Evolutionary conservation across 2,888 invertebrate genomes (phyloP).

Genomic region (Crossocerus cetratus): DNA sequence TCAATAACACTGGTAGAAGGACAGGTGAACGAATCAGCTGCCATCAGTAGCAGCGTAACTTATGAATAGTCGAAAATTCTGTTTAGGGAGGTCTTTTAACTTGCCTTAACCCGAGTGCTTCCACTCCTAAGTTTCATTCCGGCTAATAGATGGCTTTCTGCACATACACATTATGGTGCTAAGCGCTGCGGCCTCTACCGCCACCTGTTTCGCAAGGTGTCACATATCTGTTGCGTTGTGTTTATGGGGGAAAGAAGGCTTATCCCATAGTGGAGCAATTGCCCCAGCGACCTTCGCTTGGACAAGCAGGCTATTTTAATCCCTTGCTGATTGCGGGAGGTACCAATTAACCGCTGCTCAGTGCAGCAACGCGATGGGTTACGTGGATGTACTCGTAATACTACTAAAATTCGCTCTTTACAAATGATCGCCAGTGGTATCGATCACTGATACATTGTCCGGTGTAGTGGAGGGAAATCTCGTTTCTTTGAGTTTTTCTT

Average conservation of each 20-base stretch:
- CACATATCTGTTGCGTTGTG: neutral
- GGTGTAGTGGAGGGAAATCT: no score
- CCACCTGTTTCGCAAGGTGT: conserved; percentile 10
- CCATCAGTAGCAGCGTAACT: neutral
- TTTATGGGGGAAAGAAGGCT: conserved; percentile 40
- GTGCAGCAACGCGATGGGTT: no score
- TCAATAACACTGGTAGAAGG: conserved; percentile 32
- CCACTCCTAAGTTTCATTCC: neutral
- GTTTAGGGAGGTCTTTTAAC: conserved; percentile 19
- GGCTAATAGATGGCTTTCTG: neutral
- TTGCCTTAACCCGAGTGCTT: conserved; percentile 17
- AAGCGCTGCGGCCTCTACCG: conserved; percentile 3
- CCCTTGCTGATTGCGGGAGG: neutral
- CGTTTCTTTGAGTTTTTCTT: no score
- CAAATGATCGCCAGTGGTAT: neutral
- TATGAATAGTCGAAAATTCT: conserved; percentile 11
- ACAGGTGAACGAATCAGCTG: conserved; percentile 30
- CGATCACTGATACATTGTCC: no score
- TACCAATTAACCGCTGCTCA: no score
- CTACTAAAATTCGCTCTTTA: neutral
- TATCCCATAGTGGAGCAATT: neutral
- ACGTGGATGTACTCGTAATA: no score
- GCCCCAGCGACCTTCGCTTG: neutral
- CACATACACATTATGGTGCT: neutral
- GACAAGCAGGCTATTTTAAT: neutral